phyloP scores from a whole-genome alignment of 2,888 invertebrate genomes.

The Sphecodes monilicornis region DNA sequence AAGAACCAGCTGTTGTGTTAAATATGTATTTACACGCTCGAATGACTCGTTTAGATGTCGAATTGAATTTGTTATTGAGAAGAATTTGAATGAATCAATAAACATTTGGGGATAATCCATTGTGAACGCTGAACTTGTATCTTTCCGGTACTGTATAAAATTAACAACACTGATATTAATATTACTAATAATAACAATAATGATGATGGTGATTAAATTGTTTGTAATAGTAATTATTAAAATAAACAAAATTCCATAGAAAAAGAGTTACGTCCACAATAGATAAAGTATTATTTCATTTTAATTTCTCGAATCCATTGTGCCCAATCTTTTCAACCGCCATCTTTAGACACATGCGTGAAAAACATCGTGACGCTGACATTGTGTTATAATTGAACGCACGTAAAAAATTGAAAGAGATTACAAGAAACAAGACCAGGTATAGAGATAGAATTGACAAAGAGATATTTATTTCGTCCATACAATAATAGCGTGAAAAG shows the following conservation, averaged over 20 bases:
- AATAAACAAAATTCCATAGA: not conserved
- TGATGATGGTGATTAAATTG: not conserved
- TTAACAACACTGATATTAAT: not conserved
- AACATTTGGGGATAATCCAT: not conserved
- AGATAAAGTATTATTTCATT: not conserved
- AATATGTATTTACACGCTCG: not conserved
- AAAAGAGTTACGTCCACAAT: not conserved
- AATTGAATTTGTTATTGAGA: not conserved
- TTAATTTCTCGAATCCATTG: not conserved
- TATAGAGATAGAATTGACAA: constrained; percentile 48
- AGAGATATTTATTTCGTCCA: constrained; percentile 53
- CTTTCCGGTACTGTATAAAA: not conserved
- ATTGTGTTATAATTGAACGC: constrained; percentile 28
- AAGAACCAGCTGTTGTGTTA: not conserved
- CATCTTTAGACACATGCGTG: constrained; percentile 26
- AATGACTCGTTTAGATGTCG: not conserved
- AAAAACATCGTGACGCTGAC: constrained; percentile 15
- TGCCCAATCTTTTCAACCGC: constrained; percentile 8
- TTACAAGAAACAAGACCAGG: constrained; percentile 48
- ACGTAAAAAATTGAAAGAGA: constrained; percentile 27
- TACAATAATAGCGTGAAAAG: constrained; percentile 56
- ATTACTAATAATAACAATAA: not conserved
- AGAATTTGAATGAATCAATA: not conserved
- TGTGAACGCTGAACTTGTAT: not conserved
- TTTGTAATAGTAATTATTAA: not conserved